Evolutionary conservation across 30 jellyfish, hydroid and myxozoan genomes (phyloP).

Genomic region (Pseudorhiza aurosa): DNA sequence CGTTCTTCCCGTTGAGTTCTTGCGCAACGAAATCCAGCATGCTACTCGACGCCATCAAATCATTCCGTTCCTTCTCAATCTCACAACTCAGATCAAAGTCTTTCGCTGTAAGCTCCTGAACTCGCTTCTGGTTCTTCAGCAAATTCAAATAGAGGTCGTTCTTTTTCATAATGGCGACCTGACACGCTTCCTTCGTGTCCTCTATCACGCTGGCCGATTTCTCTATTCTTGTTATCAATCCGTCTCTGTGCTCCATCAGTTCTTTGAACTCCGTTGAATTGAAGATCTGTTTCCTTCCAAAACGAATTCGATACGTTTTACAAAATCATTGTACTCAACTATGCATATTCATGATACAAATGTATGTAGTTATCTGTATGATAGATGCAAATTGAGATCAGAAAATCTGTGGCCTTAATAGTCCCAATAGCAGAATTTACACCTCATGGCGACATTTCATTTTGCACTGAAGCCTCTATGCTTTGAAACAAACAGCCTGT

Average conservation of each 20-base stretch:
- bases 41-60: slow-evolving; percentile 24
- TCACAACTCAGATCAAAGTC: slow-evolving; percentile 34
- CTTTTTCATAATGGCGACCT: slow-evolving; percentile 25
- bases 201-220: slow-evolving; percentile 46
- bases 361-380: too few relatives aligned
- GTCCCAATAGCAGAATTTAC: too few relatives aligned
- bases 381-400: too few relatives aligned
- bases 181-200: slow-evolving; percentile 61
- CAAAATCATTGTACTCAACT: too few relatives aligned
- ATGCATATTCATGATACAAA: too few relatives aligned
- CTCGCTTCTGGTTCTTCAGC: slow-evolving; percentile 47
- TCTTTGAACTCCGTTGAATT: slow-evolving; percentile 51
- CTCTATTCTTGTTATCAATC: slow-evolving; percentile 54
- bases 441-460: too few relatives aligned
- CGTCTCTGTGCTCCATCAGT: slow-evolving; percentile 55
- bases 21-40: slow-evolving; percentile 58
- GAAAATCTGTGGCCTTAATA: too few relatives aligned
- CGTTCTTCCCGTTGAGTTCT: slow-evolving; percentile 59
- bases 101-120: slow-evolving; percentile 50
- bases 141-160: slow-evolving; percentile 30
- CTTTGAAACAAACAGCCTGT: too few relatives aligned
- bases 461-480: too few relatives aligned
- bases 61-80: slow-evolving; percentile 19
- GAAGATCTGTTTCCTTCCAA: slow-evolving; percentile 59
- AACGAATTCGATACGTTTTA: too few relatives aligned